Evolutionary conservation across 2,113 vertebrate species (phyloP).

Genomic region (Odontophorus gujanensis): DNA sequence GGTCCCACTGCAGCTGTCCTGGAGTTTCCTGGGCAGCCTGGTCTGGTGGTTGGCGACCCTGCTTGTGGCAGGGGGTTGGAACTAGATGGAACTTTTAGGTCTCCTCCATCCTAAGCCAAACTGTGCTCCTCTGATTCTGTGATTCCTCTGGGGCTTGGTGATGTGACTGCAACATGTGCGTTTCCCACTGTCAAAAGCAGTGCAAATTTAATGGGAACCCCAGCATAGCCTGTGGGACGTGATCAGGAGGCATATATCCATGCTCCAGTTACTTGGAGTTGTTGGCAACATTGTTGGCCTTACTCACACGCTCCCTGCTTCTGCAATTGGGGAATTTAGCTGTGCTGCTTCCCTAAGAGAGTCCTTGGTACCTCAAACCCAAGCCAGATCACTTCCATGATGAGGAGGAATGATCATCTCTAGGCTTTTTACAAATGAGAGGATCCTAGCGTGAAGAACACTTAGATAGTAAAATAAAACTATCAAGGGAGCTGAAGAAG

Average conservation of each 20-base stretch:
- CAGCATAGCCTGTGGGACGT: fast-evolving
- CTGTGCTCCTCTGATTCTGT: too few relatives aligned
- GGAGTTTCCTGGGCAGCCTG: not conserved
- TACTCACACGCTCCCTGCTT: not conserved
- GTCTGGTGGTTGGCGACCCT: too few relatives aligned
- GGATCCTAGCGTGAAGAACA: not conserved
- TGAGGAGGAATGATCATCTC: not conserved
- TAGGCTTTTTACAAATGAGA: too few relatives aligned
- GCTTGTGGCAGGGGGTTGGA: too few relatives aligned
- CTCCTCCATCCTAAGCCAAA: too few relatives aligned
- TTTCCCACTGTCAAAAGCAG: not conserved
- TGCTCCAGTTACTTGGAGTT: not conserved
- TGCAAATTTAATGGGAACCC: not conserved
- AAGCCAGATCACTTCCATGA: not conserved
- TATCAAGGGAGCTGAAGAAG: not conserved
- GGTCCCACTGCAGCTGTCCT: not conserved
- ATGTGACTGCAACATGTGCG: fast-evolving
- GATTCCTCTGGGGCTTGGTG: not conserved
- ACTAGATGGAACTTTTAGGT: too few relatives aligned
- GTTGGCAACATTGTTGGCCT: not conserved
- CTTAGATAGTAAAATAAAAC: not conserved
- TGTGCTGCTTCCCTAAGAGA: not conserved
- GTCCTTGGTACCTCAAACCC: not conserved
- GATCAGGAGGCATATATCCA: not conserved
- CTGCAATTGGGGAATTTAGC: not conserved